Evolutionary conservation across 2,113 vertebrate species (phyloP).

Genomic region (Alethe diademata): DNA sequence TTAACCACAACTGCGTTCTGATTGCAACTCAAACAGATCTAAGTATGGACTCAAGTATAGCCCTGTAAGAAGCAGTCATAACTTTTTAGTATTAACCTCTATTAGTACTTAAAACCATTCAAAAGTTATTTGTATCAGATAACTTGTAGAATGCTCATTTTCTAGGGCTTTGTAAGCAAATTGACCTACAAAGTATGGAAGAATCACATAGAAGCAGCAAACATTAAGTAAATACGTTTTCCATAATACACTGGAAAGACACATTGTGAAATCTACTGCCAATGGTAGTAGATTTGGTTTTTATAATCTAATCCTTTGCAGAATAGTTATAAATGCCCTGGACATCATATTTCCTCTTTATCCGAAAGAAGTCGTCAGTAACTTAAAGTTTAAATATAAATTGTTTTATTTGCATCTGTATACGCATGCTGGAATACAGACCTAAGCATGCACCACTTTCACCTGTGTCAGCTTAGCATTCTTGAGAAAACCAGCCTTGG

Average conservation of each 20-base stretch:
- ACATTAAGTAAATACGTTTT: neutral
- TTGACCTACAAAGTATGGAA: neutral
- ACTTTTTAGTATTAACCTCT: neutral
- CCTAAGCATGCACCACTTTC: neutral
- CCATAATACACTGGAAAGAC: neutral
- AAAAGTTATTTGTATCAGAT: neutral
- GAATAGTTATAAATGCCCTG: neutral
- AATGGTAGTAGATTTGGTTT: neutral
- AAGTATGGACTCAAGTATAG: neutral
- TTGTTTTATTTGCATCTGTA: neutral
- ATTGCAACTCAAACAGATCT: neutral
- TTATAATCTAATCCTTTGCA: neutral
- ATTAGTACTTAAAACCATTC: neutral
- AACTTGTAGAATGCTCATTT: neutral
- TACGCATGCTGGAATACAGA: neutral
- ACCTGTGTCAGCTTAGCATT: rapidly evolving
- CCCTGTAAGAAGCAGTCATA: neutral
- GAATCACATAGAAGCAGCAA: neutral
- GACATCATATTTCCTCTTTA: neutral
- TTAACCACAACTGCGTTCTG: neutral
- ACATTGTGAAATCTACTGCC: neutral
- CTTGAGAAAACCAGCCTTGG: neutral
- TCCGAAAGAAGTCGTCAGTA: neutral
- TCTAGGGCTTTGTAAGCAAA: neutral
- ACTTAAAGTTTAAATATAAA: neutral